These are phyloP conservation scores for Vollenhovia emeryi DNA, from an alignment of 1,140 invertebrate species.

Conservation along the genomic window DNA sequence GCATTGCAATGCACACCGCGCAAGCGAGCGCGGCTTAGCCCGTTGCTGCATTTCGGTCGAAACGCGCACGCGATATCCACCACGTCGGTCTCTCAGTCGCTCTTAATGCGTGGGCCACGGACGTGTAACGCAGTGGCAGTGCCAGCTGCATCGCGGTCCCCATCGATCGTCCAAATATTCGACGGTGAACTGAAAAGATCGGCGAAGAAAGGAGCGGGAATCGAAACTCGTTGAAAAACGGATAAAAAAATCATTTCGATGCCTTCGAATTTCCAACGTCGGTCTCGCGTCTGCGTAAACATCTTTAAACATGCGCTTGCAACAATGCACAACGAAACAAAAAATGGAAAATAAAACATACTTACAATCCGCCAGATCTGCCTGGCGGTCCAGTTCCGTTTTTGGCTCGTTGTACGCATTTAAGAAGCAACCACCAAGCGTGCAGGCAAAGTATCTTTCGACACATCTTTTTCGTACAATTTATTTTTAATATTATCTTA, in stretches of 20 bases:
- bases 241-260: constrained; percentile 16
- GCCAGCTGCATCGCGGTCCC: neutral
- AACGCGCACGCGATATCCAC: constrained; percentile 79
- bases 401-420: neutral
- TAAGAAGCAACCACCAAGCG: neutral
- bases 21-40: constrained; percentile 44
- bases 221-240: neutral
- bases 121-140: constrained; percentile 56
- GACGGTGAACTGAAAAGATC: neutral
- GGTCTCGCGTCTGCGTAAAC: neutral
- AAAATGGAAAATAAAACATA: constrained; percentile 2
- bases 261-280: neutral
- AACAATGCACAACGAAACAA: constrained; percentile 12
- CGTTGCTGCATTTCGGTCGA: constrained; percentile 76
- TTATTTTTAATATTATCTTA: neutral
- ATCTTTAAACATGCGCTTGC: neutral
- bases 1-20: constrained; percentile 77
- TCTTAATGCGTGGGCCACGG: constrained; percentile 21
- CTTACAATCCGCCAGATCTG: neutral
- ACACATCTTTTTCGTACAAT: neutral
- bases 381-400: neutral
- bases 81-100: constrained; percentile 19
- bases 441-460: no score
- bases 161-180: neutral
- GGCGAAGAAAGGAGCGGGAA: neutral